phyloP scores from a whole-genome alignment of 2,888 invertebrate genomes.

The Endotricha flammealis region DNA sequence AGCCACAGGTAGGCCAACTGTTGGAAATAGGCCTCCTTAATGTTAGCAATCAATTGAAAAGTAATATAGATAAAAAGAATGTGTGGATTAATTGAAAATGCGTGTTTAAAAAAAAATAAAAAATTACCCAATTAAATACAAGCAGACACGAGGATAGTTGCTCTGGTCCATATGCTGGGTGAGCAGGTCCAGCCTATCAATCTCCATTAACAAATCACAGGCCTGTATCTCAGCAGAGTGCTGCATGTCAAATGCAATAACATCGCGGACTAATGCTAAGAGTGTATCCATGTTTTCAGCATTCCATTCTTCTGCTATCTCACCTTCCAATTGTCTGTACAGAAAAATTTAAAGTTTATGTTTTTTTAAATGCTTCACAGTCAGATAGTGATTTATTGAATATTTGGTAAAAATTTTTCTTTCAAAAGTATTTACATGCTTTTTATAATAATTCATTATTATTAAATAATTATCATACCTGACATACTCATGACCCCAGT shows the following conservation, averaged over 20 bases:
- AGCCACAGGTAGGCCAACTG: too few species aligned
- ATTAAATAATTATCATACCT: conserved; percentile 71
- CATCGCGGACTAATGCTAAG: conserved; percentile 88
- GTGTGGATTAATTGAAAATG: background rate
- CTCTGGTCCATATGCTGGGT: conserved; percentile 92
- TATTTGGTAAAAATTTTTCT: too few species aligned
- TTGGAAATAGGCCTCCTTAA: too few species aligned
- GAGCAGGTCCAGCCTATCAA: conserved; percentile 92
- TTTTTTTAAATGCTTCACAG: too few species aligned
- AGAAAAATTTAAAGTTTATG: too few species aligned
- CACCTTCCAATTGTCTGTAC: conserved; percentile 89
- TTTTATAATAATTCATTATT: too few species aligned
- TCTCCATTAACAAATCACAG: conserved; percentile 98
- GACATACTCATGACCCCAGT: conserved; percentile 99
- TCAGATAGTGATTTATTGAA: too few species aligned
- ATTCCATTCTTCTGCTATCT: conserved; percentile 93
- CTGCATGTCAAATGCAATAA: conserved; percentile 95
- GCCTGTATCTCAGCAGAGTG: conserved; percentile 99
- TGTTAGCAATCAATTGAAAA: too few species aligned
- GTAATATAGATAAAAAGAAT: too few species aligned
- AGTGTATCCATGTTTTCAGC: conserved; percentile 78
- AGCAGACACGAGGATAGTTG: conserved; percentile 94
- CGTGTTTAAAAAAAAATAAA: background rate
- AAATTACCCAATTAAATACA: conserved; percentile 85
- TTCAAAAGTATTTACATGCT: too few species aligned